Evolutionary conservation across 2,797 vertebrate species (phyloP).

Genomic region (Paratrypauchen microcephalus): DNA sequence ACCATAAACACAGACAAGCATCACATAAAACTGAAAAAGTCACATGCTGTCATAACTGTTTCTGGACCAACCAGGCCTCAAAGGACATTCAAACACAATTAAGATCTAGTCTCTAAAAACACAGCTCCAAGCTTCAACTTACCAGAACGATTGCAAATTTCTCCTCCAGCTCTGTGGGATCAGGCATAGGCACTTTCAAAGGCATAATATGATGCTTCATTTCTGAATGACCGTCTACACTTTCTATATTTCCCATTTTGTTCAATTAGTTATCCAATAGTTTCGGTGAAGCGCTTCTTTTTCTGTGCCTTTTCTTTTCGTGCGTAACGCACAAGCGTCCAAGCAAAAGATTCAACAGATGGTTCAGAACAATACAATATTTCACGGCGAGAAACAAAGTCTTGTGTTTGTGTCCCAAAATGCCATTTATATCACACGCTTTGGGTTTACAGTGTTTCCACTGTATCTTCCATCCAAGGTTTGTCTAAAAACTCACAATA

Average conservation of each 20-base stretch:
- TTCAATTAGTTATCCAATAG: slow-evolving; percentile 15
- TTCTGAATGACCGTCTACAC: slow-evolving; percentile 85
- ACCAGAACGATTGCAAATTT: slow-evolving; percentile 96
- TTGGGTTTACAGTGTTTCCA: slow-evolving; percentile 40
- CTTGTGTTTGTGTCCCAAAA: slow-evolving; percentile 43
- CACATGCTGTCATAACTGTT: neutral
- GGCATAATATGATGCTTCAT: slow-evolving; percentile 86
- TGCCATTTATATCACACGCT: slow-evolving; percentile 57
- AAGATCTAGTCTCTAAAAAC: neutral
- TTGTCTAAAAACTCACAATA: slow-evolving; percentile 53
- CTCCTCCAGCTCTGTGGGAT: slow-evolving; percentile 93
- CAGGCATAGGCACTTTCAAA: slow-evolving; percentile 95
- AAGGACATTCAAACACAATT: neutral
- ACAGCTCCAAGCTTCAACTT: slow-evolving; percentile 59
- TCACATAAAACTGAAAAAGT: slow-evolving; percentile 6
- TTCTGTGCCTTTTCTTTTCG: slow-evolving; percentile 35
- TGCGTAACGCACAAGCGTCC: slow-evolving; percentile 16
- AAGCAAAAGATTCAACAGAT: slow-evolving; percentile 35
- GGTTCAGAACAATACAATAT: slow-evolving; percentile 43
- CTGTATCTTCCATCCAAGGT: slow-evolving; percentile 36
- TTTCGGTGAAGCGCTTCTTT: slow-evolving; percentile 21
- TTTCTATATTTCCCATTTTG: slow-evolving; percentile 91
- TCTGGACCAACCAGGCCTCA: neutral
- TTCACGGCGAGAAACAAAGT: slow-evolving; percentile 23
- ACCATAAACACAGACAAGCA: slow-evolving; percentile 23